These are phyloP conservation scores for Ameiurus melas DNA, from an alignment of 2,113 vertebrate genomes.

Conservation along the genomic window DNA sequence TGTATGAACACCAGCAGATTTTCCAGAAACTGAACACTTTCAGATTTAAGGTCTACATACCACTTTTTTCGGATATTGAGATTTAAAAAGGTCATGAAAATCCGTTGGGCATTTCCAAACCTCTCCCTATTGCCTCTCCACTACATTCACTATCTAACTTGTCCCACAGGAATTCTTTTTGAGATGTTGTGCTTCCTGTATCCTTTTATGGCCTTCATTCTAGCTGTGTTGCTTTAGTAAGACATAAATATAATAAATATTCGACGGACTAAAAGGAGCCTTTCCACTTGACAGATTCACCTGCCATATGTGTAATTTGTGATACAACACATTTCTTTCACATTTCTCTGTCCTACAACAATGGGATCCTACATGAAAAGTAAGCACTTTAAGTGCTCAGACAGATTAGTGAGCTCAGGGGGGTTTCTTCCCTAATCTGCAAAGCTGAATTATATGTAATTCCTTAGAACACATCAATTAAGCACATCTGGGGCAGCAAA, in stretches of 20 bases:
- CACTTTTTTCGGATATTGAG: background rate
- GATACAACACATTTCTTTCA: background rate
- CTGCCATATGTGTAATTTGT: background rate
- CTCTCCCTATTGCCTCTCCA: conserved; percentile 24
- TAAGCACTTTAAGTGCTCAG: background rate
- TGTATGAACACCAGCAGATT: background rate
- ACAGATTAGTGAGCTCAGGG: background rate
- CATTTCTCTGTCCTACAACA: background rate
- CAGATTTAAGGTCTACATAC: background rate
- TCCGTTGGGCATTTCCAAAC: conserved; percentile 42
- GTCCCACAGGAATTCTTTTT: conserved; percentile 46
- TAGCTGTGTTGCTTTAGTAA: background rate
- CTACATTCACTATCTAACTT: conserved; percentile 33
- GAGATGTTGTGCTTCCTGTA: conserved; percentile 37
- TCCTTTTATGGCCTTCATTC: conserved; percentile 47
- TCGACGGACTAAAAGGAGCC: background rate
- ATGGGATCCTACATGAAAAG: background rate
- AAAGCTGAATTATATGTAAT: conserved; percentile 7
- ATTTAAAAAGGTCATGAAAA: conserved; percentile 43
- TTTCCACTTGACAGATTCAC: background rate
- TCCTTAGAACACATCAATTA: conserved; percentile 32
- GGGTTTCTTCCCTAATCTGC: background rate
- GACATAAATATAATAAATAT: background rate
- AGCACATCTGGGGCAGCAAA: conserved; percentile 2
- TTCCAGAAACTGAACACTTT: background rate